phyloP scores from a whole-genome alignment of 2,888 invertebrate genomes.

The Eupeodes luniger region DNA sequence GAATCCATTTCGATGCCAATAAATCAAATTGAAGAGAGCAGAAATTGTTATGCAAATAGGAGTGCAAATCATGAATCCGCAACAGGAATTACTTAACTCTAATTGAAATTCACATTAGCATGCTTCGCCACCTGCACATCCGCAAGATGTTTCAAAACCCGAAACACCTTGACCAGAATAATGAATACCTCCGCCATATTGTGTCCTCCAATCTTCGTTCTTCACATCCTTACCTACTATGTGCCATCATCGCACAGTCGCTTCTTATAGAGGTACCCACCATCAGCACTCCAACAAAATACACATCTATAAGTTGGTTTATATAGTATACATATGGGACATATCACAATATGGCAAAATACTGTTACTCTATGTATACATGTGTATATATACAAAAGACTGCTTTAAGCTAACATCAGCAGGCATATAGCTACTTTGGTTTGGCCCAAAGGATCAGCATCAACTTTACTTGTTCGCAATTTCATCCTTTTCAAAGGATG shows the following conservation, averaged over 20 bases:
- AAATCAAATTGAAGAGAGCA: constrained; percentile 61
- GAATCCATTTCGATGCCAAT: constrained; percentile 58
- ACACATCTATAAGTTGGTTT: neutral
- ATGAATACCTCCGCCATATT: constrained; percentile 52
- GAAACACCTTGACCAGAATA: constrained; percentile 72
- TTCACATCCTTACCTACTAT: neutral
- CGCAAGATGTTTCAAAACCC: constrained; percentile 69
- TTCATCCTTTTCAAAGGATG: constrained; percentile 68
- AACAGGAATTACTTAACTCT: constrained; percentile 70
- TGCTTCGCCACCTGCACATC: constrained; percentile 73
- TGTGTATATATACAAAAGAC: neutral
- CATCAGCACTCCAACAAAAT: neutral
- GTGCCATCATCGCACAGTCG: neutral
- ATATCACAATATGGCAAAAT: constrained; percentile 33
- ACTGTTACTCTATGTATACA: neutral
- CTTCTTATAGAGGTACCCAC: neutral
- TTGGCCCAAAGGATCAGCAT: constrained; percentile 60
- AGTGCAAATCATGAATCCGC: constrained; percentile 57
- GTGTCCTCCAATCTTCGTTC: constrained; percentile 23
- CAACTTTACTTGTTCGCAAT: constrained; percentile 69
- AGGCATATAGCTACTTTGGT: constrained; percentile 31
- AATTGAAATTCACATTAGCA: constrained; percentile 74
- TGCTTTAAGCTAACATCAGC: constrained; percentile 6
- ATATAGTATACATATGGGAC: constrained; percentile 2
- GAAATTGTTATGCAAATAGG: constrained; percentile 69